Conservation (phyloP, 2,113 vertebrate species). For the Candoia aspera region DNA sequence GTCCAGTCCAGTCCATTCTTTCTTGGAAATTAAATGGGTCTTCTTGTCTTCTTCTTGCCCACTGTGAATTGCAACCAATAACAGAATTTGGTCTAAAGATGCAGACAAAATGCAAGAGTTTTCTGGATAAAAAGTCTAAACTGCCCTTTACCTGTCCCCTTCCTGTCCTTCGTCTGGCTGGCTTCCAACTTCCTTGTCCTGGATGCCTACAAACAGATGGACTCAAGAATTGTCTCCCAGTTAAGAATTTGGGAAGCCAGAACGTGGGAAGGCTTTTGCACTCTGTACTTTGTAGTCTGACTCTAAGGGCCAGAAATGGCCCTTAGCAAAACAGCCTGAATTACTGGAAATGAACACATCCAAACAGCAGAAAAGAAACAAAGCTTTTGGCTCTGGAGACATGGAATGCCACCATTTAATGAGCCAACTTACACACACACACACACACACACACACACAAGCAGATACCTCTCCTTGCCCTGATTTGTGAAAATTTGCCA, state of each 20-base stretch:
- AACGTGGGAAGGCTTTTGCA: neutral
- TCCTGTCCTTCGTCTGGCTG: no score
- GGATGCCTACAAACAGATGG: neutral
- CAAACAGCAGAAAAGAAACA: neutral
- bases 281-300: no score
- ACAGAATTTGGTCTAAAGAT: neutral
- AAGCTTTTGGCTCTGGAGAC: neutral
- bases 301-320: neutral
- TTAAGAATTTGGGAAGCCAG: neutral
- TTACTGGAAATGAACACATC: neutral
- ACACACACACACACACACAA: no score
- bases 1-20: neutral
- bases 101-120: neutral
- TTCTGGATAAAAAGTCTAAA: neutral
- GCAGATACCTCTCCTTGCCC: no score
- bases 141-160: neutral
- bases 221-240: neutral
- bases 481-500: neutral
- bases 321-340: neutral
- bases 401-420: neutral
- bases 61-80: neutral
- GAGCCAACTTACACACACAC: no score
- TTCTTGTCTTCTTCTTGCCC: neutral
- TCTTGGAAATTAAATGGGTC: neutral
- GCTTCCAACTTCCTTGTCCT: neutral